Evolutionary conservation across 2,113 vertebrate genomes (phyloP), one percentile per base, ranked within the genome.

Genomic region (Empidonax alnorum): DNA sequence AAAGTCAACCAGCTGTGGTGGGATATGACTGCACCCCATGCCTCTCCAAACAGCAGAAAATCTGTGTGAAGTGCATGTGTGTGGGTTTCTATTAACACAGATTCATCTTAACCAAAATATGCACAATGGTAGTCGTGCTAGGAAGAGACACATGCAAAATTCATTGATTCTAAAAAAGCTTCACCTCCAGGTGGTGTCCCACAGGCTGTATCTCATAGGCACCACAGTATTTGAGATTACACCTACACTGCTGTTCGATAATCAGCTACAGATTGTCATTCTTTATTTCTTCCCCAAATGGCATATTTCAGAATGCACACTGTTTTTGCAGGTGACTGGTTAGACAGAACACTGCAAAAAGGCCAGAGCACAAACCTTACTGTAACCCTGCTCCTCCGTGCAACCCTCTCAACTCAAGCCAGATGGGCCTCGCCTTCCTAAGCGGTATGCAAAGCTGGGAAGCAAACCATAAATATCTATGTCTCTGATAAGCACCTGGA

Each of bases 31-130:
- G 39, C 42, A 58, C 12, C 33, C 35, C 16, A 7, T 1, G 1
- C 28, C 23, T 5, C 23, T 6, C 16, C 33, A 65, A 82, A 25
- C 21, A 68, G 18, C 50, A 47, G 35, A 25, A 50, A 31, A 5
- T 16, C 24, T 44, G 1, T 1, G 9, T 27, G 24, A 37, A 66
- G 4, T 1, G 1, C 6, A 11, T 6, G 9, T 35, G 5, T 25
- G 21, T 7, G 13, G 30, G 2, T 37, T 72, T 66, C 52, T 46
- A 1, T 42, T 61, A 44, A 18, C 11, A 18, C 6, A 37, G 18
- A 84, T 10, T 42, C 6, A 1, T n/a, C 21, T 67, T 35, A 75
- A 14, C 12, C 61, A 49, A 37, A 22, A 28, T 2, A 14, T 3
- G 22, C 11, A 6, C 14, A 23, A 8, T 3, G 16, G 14, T 21